Base-by-base conservation (phyloP, 2,797 vertebrate species). In the Smutsia gigantea region DNA sequence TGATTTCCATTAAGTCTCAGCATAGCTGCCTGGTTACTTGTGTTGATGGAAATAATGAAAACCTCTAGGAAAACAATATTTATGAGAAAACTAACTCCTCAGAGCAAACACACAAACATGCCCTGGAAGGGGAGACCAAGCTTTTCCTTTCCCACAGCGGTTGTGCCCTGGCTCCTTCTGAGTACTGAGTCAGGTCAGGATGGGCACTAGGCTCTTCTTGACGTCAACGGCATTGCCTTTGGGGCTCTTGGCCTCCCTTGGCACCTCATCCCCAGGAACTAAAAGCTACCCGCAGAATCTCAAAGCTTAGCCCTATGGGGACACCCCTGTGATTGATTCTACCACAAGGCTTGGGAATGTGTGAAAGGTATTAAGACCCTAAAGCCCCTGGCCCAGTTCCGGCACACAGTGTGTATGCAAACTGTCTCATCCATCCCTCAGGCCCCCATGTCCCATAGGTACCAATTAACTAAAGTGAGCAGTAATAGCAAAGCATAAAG, bases 1-100 rank as follows among this genome's bases (percentile, higher is more conserved):
- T 37, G 75, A 66, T 89, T 94, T 95, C 81, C 85, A 85, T 78
- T 90, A 93, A 94, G 61, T 90, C 77, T 92, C 19, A 81, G 39
- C 57, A 81, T 37, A 55, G 84, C 87, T 94, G 72, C 87, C 66
- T 78, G 55, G 69, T 87, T 87, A 77, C 84, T 90, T 82, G 66
- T 92, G 57, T 81, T 96, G 84, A 93, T 69, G 71, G 87, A 95
- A 95, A 94, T 46, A 82, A 63, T 93, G 49, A 93, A 93, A 97
- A 81, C n/a, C 34, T 88, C 64, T 46, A 96, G 53, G 57, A 64
- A 90, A 93, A 49, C 27, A 94, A 63, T 42, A 87, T 61, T 75
- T 69, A 51, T 37, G 69, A 82, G 23, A 66, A 96, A 74, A 69
- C 17, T 46, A 95, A 61, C 31, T n/a, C 53, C 42, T 88, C 61